Conservation (phyloP, 2,797 vertebrate genomes). For the Channallabes apus region DNA sequence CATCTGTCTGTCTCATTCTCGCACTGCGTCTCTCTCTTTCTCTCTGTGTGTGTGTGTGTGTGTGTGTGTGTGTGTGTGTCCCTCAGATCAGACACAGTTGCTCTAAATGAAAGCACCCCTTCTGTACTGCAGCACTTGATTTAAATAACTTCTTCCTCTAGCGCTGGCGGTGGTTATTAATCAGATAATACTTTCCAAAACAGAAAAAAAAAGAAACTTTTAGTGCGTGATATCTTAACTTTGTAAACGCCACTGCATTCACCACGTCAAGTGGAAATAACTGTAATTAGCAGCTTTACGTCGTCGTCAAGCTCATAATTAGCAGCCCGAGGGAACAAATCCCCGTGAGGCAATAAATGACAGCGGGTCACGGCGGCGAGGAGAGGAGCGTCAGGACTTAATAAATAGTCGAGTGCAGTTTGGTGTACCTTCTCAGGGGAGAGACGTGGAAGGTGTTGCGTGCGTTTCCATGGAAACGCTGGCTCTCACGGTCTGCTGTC, state of each 20-base stretch:
- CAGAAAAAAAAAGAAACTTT: not conserved
- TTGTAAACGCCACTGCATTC: conserved; percentile 21
- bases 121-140: not conserved
- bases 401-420: not conserved
- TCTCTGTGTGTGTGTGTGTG: too few species aligned
- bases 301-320: conserved; percentile 16
- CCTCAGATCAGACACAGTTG: too few species aligned
- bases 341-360: not conserved
- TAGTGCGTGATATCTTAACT: conserved; percentile 1
- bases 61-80: too few species aligned
- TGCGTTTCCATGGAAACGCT: not conserved
- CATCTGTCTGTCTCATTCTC: too few species aligned
- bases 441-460: not conserved
- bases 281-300: conserved; percentile 13
- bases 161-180: not conserved
- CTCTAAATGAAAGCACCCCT: not conserved
- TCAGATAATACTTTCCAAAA: not conserved
- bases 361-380: not conserved
- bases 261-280: not conserved
- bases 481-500: not conserved
- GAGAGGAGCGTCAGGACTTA: not conserved
- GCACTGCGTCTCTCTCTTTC: too few species aligned
- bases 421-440: not conserved
- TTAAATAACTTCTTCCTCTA: not conserved
- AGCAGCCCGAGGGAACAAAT: not conserved